These are phyloP conservation scores for Nycticorax nycticorax DNA, from an alignment of 2,113 vertebrate genomes.

Conservation along the genomic window DNA sequence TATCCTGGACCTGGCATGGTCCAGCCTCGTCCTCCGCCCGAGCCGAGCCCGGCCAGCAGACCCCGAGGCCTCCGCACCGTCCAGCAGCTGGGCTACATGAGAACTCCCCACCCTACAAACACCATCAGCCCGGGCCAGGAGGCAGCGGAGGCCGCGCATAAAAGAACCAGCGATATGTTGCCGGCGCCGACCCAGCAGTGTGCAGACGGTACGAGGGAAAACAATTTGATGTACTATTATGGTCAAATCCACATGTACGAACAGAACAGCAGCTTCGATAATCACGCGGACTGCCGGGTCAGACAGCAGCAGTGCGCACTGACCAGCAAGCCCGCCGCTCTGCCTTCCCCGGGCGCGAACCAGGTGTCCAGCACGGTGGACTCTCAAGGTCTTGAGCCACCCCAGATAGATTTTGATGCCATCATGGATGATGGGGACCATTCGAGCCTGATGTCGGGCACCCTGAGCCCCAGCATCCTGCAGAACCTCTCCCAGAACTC, in stretches of 20 bases:
- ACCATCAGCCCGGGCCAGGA: constrained; percentile 67
- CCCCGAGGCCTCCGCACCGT: constrained; percentile 71
- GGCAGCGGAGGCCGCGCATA: constrained; percentile 79
- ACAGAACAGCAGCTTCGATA: constrained; percentile 73
- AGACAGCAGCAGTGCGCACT: constrained; percentile 65
- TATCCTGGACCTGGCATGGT: constrained; percentile 69
- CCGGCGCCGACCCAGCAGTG: constrained; percentile 60
- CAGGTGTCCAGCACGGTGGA: constrained; percentile 96
- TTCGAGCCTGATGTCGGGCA: constrained; percentile 93
- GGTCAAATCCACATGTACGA: constrained; percentile 93
- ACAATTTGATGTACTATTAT: constrained; percentile 81
- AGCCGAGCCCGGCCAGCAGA: constrained; percentile 78
- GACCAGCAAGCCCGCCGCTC: constrained; percentile 70
- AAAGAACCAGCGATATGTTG: constrained; percentile 65
- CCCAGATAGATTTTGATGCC: constrained; percentile 95
- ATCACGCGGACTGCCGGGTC: constrained; percentile 70
- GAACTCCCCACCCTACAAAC: constrained; percentile 66
- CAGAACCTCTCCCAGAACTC: constrained; percentile 97
- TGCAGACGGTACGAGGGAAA: constrained; percentile 50
- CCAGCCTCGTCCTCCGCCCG: constrained; percentile 86
- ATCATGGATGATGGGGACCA: constrained; percentile 97
- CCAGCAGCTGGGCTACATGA: constrained; percentile 80
- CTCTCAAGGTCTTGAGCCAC: constrained; percentile 84
- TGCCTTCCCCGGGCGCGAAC: constrained; percentile 90
- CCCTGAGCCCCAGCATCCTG: constrained; percentile 92